These are phyloP conservation scores for Diadumene lineata DNA, from an alignment of 92 coral and sea anemone species.

Conservation along the genomic window DNA sequence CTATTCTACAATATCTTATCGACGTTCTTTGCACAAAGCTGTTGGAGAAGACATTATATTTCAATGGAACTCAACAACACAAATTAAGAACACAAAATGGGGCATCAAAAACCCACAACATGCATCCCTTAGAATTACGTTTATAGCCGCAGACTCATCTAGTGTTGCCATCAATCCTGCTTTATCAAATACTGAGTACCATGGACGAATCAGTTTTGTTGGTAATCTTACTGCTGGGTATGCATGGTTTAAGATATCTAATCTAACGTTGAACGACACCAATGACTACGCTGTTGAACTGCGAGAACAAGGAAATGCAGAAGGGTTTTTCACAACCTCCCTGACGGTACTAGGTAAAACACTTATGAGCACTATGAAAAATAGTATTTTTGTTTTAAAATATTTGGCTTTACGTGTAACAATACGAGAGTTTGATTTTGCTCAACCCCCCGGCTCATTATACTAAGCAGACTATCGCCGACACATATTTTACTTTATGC, in stretches of 20 bases:
- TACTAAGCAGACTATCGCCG: no score
- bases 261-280: slow-evolving; percentile 2
- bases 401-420: no score
- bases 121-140: neutral
- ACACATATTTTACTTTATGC: no score
- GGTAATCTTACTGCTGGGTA: slow-evolving; percentile 1
- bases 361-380: no score
- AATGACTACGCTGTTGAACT: neutral
- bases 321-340: neutral
- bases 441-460: no score
- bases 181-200: neutral
- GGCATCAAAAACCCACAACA: neutral
- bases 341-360: neutral
- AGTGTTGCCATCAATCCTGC: neutral
- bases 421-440: no score
- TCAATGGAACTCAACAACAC: slow-evolving; percentile 1
- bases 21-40: neutral
- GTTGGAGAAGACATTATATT: neutral
- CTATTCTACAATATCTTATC: neutral
- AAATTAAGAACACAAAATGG: neutral
- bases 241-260: slow-evolving; percentile 6
- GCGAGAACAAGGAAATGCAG: neutral
- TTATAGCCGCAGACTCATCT: neutral
- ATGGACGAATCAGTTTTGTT: slow-evolving; percentile 10
- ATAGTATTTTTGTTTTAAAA: no score